phyloP scores from a whole-genome alignment of 2,797 vertebrate species.

The Momotus momota region DNA sequence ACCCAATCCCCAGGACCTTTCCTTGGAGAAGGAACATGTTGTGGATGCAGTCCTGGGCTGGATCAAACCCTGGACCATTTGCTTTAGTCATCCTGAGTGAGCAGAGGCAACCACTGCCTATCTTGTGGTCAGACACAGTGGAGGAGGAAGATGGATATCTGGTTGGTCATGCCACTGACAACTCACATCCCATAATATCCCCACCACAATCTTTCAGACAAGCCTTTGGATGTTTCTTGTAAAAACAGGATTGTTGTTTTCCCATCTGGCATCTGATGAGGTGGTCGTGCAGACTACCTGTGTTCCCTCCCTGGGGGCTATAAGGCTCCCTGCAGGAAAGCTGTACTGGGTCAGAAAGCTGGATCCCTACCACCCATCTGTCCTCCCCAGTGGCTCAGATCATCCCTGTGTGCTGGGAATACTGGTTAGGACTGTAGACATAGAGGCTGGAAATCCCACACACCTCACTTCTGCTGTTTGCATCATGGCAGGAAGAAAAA shows the following conservation, averaged over 20 bases:
- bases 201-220: background rate
- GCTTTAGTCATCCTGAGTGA: background rate
- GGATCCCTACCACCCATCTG: background rate
- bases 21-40: background rate
- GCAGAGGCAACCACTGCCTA: background rate
- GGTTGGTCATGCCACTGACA: background rate
- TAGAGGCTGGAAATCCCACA: background rate
- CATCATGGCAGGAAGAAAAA: background rate
- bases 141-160: background rate
- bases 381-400: background rate
- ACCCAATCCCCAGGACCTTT: background rate
- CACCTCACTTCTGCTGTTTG: background rate
- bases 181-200: background rate
- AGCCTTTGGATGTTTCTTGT: background rate
- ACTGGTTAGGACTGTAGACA: background rate
- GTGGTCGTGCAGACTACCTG: background rate
- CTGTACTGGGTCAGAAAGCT: background rate
- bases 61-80: background rate
- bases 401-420: background rate
- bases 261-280: background rate
- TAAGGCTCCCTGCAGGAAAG: background rate
- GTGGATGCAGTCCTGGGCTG: background rate
- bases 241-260: background rate
- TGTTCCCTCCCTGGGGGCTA: fast-evolving
- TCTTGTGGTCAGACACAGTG: background rate